phyloP scores from a whole-genome alignment of 2,797 vertebrate species.

The Hydrocynus forskahlii region DNA sequence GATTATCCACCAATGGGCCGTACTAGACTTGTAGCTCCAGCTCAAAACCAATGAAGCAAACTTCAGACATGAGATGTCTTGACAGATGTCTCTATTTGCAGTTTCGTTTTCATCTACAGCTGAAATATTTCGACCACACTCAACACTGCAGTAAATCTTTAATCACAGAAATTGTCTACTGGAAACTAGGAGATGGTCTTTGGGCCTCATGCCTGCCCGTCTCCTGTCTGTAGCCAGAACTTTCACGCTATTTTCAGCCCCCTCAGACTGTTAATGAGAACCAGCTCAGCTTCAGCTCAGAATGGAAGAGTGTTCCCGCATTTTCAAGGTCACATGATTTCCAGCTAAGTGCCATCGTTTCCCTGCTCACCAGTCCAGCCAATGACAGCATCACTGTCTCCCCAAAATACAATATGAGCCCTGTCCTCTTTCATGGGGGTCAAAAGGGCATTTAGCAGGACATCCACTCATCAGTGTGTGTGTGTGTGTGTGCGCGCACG shows the following conservation, averaged over 20 bases:
- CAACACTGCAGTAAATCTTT: not conserved
- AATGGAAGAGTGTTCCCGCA: not conserved
- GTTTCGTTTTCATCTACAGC: no score
- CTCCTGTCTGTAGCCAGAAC: not conserved
- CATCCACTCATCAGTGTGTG: slow-evolving; percentile 29
- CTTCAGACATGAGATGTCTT: no score
- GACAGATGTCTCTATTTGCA: no score
- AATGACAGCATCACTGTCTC: slow-evolving; percentile 2
- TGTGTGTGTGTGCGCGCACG: not conserved
- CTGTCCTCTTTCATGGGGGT: slow-evolving; percentile 8
- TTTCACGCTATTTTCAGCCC: not conserved
- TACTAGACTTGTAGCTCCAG: no score
- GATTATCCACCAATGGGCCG: no score
- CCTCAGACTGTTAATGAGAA: slow-evolving; percentile 18
- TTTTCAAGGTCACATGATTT: slow-evolving; percentile 31
- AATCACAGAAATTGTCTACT: not conserved
- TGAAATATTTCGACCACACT: not conserved
- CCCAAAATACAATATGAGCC: slow-evolving; percentile 21
- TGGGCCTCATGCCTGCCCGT: not conserved
- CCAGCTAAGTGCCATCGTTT: slow-evolving; percentile 9
- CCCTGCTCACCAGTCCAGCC: not conserved
- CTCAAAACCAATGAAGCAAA: no score
- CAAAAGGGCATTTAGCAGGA: slow-evolving; percentile 4
- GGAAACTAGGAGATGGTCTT: not conserved
- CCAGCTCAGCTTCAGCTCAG: not conserved